Evolutionary conservation across 2,888 invertebrate genomes (phyloP).

Genomic region (Pherbina coryleti): DNA sequence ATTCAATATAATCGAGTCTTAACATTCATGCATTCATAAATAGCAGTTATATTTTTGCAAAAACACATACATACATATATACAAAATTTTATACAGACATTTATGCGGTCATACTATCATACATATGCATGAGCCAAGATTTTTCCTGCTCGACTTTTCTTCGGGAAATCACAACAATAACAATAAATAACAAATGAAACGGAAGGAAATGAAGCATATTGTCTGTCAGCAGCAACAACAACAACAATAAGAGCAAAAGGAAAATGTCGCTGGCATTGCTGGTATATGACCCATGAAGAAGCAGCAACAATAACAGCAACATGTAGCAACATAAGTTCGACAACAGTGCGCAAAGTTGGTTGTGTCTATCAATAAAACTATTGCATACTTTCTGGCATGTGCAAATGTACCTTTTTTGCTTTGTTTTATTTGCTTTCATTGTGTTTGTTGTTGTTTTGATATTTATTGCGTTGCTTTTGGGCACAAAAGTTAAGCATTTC

Average conservation of each 20-base stretch:
- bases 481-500: neutral
- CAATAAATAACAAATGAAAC: slow-evolving; percentile 29
- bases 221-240: slow-evolving; percentile 17
- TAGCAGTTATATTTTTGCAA: too few relatives aligned
- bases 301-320: neutral
- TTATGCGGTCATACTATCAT: too few relatives aligned
- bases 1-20: slow-evolving; percentile 17
- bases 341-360: neutral
- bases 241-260: neutral
- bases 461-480: neutral
- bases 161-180: slow-evolving; percentile 25
- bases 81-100: too few relatives aligned
- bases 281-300: slow-evolving; percentile 24
- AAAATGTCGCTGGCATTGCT: slow-evolving; percentile 6
- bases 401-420: neutral
- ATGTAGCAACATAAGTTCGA: too few relatives aligned
- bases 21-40: too few relatives aligned
- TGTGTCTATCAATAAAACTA: slow-evolving; percentile 4
- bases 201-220: slow-evolving; percentile 31
- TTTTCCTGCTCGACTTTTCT: neutral
- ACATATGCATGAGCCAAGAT: neutral
- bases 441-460: neutral
- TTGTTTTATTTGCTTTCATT: neutral
- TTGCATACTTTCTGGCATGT: neutral
- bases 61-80: too few relatives aligned